Evolutionary conservation across 2,888 invertebrate genomes (phyloP), one percentile per base, ranked within the genome.

Genomic region (Ectobius pallidus): DNA sequence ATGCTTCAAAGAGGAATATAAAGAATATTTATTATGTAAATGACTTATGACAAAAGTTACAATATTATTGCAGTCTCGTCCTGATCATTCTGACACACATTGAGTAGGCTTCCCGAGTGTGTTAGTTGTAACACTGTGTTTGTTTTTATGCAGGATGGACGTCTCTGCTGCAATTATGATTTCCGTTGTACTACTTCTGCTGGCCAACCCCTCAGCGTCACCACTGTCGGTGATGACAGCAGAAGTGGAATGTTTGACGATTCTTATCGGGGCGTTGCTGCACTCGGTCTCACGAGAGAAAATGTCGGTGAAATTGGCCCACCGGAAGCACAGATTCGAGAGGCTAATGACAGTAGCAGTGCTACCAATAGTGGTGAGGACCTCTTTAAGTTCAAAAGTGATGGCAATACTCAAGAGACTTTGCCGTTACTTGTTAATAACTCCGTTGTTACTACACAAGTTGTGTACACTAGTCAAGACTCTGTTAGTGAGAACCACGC

Each of bases 101-200:
- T n/a, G n/a, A n/a, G n/a, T n/a, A n/a, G n/a, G n/a, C n/a, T n/a
- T n/a, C n/a, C n/a, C n/a, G n/a, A n/a, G n/a, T n/a, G n/a, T n/a
- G n/a, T n/a, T n/a, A n/a, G n/a, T n/a, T n/a, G n/a, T n/a, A 30
- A 69, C 25, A 58, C 16, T 25, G 18, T n/a, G 69, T 77, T 58
- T 73, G 30, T 49, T 75, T 44, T 74, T 76, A 77, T 82, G 76
- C 80, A 85, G 85, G 83, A 84, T 81, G 85, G 85, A 81, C 82
- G 83, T 80, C 82, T 85, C 80, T 85, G 85, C 83, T 85, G 85
- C 81, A 84, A 83, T 82, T 85, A 84, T 82, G 84, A 84, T 83
- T 82, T 83, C 81, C 81, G 82, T 81, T 85, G 85, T 80, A 80
- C 80, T 78, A 77, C 77, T 80, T 77, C 77, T 77, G 80, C 81